phyloP scores from a whole-genome alignment of 37 sponge, comb jelly and placozoan genomes.

The Mnemiopsis leidyi region DNA sequence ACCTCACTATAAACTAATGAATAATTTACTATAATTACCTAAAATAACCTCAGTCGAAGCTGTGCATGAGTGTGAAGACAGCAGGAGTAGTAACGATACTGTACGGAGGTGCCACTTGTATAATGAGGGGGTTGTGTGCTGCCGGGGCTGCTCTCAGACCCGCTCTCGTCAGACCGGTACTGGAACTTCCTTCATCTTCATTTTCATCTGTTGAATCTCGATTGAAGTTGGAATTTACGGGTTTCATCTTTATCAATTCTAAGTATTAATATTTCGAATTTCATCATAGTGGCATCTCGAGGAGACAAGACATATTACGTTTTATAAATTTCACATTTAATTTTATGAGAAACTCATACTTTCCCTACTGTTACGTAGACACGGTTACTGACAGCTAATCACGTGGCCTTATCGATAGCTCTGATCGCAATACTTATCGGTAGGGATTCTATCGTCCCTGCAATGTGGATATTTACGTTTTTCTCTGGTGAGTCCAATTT shows the following conservation, averaged over 20 bases:
- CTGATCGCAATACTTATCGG: background rate
- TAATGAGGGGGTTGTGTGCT: slow-evolving; percentile 4
- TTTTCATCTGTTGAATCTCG: background rate
- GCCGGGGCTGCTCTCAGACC: background rate
- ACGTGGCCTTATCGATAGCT: background rate
- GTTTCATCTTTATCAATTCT: no score
- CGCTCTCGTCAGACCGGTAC: background rate
- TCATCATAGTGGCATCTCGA: no score
- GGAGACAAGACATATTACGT: no score
- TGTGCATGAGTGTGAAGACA: background rate
- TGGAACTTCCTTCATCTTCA: background rate
- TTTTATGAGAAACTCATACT: no score
- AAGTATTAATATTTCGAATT: no score
- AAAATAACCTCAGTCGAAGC: background rate
- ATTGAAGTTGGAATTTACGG: no score
- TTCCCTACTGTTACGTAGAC: background rate
- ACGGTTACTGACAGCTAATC: background rate
- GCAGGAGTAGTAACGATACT: background rate
- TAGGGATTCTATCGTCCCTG: background rate
- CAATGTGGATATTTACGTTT: background rate
- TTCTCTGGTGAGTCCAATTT: background rate
- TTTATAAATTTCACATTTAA: no score
- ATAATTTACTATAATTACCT: no score
- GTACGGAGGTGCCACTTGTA: background rate
- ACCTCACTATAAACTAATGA: no score